phyloP scores from a whole-genome alignment of 2,797 vertebrate species.

The Nyctalus aviator region DNA sequence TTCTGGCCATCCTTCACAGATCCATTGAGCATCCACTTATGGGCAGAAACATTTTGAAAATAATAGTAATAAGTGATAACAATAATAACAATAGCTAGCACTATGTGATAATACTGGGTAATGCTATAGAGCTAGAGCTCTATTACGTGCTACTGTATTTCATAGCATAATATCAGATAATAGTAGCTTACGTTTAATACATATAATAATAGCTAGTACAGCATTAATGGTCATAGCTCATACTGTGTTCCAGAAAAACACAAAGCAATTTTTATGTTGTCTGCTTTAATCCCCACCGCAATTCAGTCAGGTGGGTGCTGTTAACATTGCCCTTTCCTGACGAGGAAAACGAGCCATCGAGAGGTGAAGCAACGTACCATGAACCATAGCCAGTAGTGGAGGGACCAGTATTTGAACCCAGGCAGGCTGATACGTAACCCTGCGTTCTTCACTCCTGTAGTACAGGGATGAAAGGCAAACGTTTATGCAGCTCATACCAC shows the following conservation, averaged over 20 bases:
- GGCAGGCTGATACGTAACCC: background rate
- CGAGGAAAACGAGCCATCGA: background rate
- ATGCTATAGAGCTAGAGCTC: background rate
- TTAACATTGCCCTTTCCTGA: background rate
- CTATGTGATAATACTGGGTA: no score
- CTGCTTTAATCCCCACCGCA: background rate
- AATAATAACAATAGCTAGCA: background rate
- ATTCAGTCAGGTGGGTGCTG: no score
- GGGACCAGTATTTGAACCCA: background rate
- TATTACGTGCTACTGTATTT: background rate
- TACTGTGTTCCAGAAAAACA: background rate
- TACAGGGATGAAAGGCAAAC: background rate
- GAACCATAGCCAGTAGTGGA: background rate
- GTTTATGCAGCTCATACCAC: background rate
- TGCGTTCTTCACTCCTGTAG: background rate
- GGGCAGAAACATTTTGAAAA: slow-evolving; percentile 16
- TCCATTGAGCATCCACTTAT: background rate
- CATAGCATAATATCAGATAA: background rate
- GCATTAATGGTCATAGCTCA: background rate
- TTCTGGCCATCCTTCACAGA: background rate
- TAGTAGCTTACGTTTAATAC: background rate
- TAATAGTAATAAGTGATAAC: background rate
- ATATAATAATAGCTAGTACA: background rate
- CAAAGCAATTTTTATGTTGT: background rate
- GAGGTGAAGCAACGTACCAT: background rate